These are phyloP conservation scores for Acromyrmex echinatior DNA, from an alignment of 1,140 invertebrate genomes.

Conservation along the genomic window DNA sequence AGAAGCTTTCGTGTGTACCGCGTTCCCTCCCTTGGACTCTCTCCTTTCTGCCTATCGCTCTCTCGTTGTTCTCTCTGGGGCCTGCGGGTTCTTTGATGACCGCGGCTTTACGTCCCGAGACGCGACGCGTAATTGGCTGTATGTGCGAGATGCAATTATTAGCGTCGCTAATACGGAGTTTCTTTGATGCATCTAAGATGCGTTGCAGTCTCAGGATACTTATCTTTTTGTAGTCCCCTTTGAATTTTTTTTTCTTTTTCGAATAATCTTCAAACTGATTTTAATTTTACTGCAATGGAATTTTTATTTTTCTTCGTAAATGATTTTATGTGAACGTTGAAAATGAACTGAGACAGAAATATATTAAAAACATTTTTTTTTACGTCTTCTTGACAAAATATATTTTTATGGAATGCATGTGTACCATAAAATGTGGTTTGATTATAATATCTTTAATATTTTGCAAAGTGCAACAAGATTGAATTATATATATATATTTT, in stretches of 20 bases:
- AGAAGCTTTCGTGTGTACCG: slow-evolving; percentile 48
- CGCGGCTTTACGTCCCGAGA: slow-evolving; percentile 52
- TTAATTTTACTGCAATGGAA: neutral
- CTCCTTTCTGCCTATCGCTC: slow-evolving; percentile 24
- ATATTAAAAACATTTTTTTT: neutral
- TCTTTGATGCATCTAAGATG: neutral
- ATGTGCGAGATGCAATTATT: slow-evolving; percentile 41
- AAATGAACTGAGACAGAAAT: neutral
- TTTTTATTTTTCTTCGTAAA: neutral
- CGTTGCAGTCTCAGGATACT: neutral
- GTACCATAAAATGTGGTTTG: neutral
- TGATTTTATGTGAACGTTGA: neutral
- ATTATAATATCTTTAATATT: neutral
- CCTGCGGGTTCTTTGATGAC: too few relatives aligned
- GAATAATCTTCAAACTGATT: neutral
- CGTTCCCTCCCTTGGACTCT: slow-evolving; percentile 41
- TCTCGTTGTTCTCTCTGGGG: slow-evolving; percentile 27
- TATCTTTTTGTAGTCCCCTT: neutral
- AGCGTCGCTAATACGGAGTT: slow-evolving; percentile 6
- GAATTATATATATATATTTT: neutral
- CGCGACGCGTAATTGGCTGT: slow-evolving; percentile 14
- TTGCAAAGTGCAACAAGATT: neutral
- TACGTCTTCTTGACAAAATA: neutral
- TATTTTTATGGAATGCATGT: neutral
- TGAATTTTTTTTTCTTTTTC: neutral